Conservation (phyloP, 2,888 invertebrate genomes). For the Trilocha varians region DNA sequence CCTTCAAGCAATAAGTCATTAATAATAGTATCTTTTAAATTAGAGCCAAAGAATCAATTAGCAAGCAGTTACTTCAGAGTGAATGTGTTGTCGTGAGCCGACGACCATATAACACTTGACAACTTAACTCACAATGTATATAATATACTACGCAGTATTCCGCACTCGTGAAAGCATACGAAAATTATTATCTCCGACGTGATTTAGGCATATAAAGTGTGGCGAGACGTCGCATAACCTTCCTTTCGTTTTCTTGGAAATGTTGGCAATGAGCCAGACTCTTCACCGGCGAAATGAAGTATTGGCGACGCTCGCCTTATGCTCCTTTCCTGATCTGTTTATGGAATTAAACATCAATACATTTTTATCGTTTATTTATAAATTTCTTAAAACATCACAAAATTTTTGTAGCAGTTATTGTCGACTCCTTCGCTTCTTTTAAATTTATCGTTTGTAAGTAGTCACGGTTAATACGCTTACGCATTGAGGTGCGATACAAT, state of each 20-base stretch:
- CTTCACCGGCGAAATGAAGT: conserved; percentile 60
- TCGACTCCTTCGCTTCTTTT: too few species aligned
- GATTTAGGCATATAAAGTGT: conserved; percentile 67
- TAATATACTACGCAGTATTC: conserved; percentile 10
- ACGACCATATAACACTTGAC: conserved; percentile 16
- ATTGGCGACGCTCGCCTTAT: conserved; percentile 55
- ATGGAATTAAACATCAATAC: conserved; percentile 36
- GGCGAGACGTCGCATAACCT: conserved; percentile 70
- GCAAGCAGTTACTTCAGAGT: too few species aligned
- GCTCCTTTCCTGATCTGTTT: conserved; percentile 56
- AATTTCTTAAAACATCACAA: too few species aligned
- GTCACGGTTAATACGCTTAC: not conserved
- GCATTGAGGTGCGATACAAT: conserved; percentile 15
- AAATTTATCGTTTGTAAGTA: too few species aligned
- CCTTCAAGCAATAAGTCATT: too few species aligned
- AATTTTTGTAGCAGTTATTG: too few species aligned
- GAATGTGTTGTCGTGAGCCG: conserved; percentile 2
- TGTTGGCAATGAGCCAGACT: conserved; percentile 54
- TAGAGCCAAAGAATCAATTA: not conserved
- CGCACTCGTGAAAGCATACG: conserved; percentile 29
- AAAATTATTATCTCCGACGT: conserved; percentile 58
- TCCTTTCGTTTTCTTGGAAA: conserved; percentile 66
- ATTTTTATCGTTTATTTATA: not conserved
- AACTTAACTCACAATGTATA: conserved; percentile 7
- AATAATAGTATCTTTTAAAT: not conserved